Evolutionary conservation across 2,888 invertebrate species (phyloP), one percentile per base, ranked within the genome.

Genomic region (Lochmaea crataegi): DNA sequence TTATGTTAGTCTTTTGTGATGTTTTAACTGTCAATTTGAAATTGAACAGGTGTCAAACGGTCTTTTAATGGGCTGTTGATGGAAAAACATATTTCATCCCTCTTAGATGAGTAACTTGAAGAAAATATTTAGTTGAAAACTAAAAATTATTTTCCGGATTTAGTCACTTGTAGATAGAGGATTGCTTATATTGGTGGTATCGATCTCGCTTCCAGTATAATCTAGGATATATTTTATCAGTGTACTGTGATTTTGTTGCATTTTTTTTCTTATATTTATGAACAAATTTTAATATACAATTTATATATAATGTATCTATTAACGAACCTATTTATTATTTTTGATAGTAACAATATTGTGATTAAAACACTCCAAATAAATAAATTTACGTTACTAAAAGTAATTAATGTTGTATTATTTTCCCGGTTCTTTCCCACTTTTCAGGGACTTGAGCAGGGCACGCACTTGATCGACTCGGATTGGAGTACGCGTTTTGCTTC

Each of bases 221-320:
- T 53, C 53, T 53, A 58, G n/a, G n/a, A 58, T 58, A 32, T 32
- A 18, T 64, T 64, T 57, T 38, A 64, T 45, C 63, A 57, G 57
- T 70, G 65, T 70, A 70, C 70, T 70, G 70, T 70, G 70, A 70
- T 70, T 70, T 70, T 70, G 70, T 70, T 70, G 70, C 70, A 70
- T 70, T 70, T 70, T 58, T 53, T 65, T 53, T 70, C 57, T 65
- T 64, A 70, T 57, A 70, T 70, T 65, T 70, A 70, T 70, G 70
- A 70, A 70, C 70, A 70, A 70, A 70, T 70, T 70, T 70, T 70
- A 70, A 70, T 70, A 70, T 70, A 70, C 70, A 70, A 64, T 70
- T 70, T 70, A 70, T 70, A 70, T 32, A 32, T 32, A 32, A 32
- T 64, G 57, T 64, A 64, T 53, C 70, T 70, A 70, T 70, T 70